Evolutionary conservation across 2,113 vertebrate genomes (phyloP).

Genomic region (Poecilia latipinna): DNA sequence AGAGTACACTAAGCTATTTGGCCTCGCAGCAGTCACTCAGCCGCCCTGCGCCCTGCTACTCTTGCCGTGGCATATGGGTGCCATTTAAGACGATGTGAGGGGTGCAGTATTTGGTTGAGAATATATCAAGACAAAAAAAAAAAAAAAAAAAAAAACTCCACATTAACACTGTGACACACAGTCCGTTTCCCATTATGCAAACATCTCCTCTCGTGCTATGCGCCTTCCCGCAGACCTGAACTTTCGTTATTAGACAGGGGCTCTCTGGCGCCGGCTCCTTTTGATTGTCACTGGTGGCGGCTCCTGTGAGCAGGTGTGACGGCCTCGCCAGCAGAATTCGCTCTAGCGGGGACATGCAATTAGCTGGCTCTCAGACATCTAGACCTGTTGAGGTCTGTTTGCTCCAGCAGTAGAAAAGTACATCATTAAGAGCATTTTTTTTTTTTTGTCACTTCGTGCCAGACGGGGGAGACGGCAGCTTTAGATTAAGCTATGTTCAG

Average conservation of each 20-base stretch:
- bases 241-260: slow-evolving; percentile 49
- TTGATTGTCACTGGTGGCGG: slow-evolving; percentile 31
- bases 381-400: slow-evolving; percentile 10
- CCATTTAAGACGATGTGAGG: slow-evolving; percentile 19
- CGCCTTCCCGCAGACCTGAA: slow-evolving; percentile 37
- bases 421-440: slow-evolving; percentile 29
- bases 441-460: slow-evolving; percentile 5
- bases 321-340: slow-evolving; percentile 24
- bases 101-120: not conserved
- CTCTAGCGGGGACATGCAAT: slow-evolving; percentile 23
- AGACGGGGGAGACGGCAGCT: not conserved
- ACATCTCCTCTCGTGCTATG: slow-evolving; percentile 43
- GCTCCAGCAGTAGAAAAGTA: slow-evolving; percentile 10
- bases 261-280: slow-evolving; percentile 43
- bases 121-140: slow-evolving; percentile 36
- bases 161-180: slow-evolving; percentile 14
- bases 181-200: slow-evolving; percentile 42
- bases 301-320: slow-evolving; percentile 21
- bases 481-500: slow-evolving; percentile 20
- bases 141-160: not conserved
- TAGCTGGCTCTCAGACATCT: slow-evolving; percentile 29
- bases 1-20: slow-evolving; percentile 30
- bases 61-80: slow-evolving; percentile 7
- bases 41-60: slow-evolving; percentile 2
- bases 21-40: slow-evolving; percentile 39